A percentile compares a stretch with the other conserved stretches of the same genome.
Conservation (phyloP, 2,888 invertebrate species). For the Lycia hirtaria region DNA sequence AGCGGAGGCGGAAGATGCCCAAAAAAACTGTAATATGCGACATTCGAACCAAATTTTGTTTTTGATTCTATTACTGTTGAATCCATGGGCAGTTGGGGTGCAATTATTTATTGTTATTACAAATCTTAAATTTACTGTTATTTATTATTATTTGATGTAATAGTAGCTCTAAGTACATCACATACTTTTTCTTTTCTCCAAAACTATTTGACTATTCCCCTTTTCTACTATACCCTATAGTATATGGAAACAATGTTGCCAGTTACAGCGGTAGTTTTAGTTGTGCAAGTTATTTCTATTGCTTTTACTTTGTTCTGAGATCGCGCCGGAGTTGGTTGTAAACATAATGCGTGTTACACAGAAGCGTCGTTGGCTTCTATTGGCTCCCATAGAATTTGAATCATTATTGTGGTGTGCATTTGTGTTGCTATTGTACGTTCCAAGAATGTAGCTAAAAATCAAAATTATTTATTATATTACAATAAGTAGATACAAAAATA, state of each 20-base stretch:
- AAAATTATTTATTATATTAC: neutral
- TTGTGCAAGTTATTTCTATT: conserved; percentile 15
- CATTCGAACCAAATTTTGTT: too few relatives aligned
- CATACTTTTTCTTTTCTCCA: neutral
- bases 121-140: too few relatives aligned
- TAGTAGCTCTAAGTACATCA: neutral
- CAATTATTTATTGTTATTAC: too few relatives aligned
- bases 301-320: conserved; percentile 12
- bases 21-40: too few relatives aligned
- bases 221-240: neutral
- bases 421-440: neutral
- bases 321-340: conserved; percentile 3
- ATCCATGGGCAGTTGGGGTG: too few relatives aligned
- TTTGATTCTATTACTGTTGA: too few relatives aligned
- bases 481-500: neutral
- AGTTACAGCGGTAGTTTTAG: conserved; percentile 8
- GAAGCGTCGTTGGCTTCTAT: conserved; percentile 5
- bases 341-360: conserved; percentile 6
- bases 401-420: neutral
- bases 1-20: too few relatives aligned
- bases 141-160: too few relatives aligned
- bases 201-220: neutral
- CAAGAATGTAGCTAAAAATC: neutral
- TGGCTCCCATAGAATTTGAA: neutral
- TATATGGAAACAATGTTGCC: conserved; percentile 9